Conservation (phyloP, 2,797 vertebrate genomes). For the Chrosomus eos region DNA sequence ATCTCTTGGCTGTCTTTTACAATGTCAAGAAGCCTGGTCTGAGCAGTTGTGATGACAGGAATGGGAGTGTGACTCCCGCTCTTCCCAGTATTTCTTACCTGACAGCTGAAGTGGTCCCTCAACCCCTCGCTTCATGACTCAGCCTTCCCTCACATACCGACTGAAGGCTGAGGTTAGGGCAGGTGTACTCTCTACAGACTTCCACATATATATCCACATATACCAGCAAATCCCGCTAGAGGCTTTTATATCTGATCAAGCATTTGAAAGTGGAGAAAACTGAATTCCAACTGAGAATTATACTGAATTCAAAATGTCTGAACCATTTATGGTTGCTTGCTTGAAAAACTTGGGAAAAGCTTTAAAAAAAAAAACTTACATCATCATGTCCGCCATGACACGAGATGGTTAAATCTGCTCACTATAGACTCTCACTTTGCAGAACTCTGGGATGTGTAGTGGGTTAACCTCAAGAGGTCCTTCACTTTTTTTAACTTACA, state of each 20-base stretch:
- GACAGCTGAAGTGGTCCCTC: conserved; percentile 73
- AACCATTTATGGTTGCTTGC: conserved; percentile 8
- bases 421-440: not conserved
- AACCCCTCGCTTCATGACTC: conserved; percentile 52
- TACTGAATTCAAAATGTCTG: conserved; percentile 19
- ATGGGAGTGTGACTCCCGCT: conserved; percentile 45
- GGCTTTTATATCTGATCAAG: conserved; percentile 39
- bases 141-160: conserved; percentile 30
- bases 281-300: conserved; percentile 12
- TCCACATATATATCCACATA: conserved; percentile 4
- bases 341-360: not conserved
- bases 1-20: conserved; percentile 77
- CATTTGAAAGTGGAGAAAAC: conserved; percentile 13
- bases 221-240: conserved; percentile 16
- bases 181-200: conserved; percentile 33
- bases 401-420: conserved; percentile 6
- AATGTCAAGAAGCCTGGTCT: conserved; percentile 69
- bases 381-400: not conserved
- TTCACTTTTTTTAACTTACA: conserved; percentile 65
- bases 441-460: conserved; percentile 54
- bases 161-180: conserved; percentile 50
- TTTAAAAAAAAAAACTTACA: not conserved
- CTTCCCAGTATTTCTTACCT: conserved; percentile 53
- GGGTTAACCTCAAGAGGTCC: conserved; percentile 60
- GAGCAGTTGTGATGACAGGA: conserved; percentile 67